phyloP scores from a whole-genome alignment of 1,140 invertebrate species.

The Aethina tumida region DNA sequence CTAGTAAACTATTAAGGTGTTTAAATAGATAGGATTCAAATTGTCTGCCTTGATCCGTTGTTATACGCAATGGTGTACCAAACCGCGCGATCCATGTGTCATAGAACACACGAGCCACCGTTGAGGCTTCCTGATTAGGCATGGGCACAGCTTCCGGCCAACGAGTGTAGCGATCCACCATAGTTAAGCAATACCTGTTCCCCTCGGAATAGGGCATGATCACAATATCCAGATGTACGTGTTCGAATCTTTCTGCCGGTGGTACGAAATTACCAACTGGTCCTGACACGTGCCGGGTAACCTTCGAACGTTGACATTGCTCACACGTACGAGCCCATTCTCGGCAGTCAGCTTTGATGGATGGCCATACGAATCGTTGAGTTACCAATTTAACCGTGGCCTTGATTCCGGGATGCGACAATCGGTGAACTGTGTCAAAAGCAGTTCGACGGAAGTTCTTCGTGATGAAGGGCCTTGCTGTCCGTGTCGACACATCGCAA shows the following conservation, averaged over 20 bases:
- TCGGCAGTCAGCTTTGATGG: slow-evolving; percentile 18
- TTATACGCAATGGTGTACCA: slow-evolving; percentile 24
- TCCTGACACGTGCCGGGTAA: slow-evolving; percentile 13
- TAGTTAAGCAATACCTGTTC: slow-evolving; percentile 29
- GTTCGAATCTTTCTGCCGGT: slow-evolving; percentile 13
- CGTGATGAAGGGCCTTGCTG: no score
- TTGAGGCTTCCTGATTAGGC: slow-evolving; percentile 25
- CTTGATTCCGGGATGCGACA: slow-evolving; percentile 21
- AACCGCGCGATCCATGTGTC: slow-evolving; percentile 25
- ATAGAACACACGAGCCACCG: slow-evolving; percentile 27
- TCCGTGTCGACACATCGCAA: no score
- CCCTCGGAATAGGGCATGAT: slow-evolving; percentile 27
- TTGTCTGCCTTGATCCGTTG: slow-evolving; percentile 31
- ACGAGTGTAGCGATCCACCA: slow-evolving; percentile 31
- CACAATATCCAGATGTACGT: slow-evolving; percentile 37
- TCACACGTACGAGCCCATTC: slow-evolving; percentile 20
- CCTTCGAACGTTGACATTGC: slow-evolving; percentile 26
- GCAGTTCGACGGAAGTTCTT: no score
- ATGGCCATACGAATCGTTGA: slow-evolving; percentile 21
- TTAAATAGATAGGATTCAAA: slow-evolving; percentile 26
- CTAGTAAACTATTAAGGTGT: slow-evolving; percentile 18
- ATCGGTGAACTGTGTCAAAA: no score
- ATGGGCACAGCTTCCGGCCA: slow-evolving; percentile 36
- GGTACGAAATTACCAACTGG: slow-evolving; percentile 10
- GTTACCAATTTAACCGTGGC: slow-evolving; percentile 16